These are phyloP conservation scores for Anodontia alba DNA, from an alignment of 2,888 invertebrate genomes.

Conservation along the genomic window DNA sequence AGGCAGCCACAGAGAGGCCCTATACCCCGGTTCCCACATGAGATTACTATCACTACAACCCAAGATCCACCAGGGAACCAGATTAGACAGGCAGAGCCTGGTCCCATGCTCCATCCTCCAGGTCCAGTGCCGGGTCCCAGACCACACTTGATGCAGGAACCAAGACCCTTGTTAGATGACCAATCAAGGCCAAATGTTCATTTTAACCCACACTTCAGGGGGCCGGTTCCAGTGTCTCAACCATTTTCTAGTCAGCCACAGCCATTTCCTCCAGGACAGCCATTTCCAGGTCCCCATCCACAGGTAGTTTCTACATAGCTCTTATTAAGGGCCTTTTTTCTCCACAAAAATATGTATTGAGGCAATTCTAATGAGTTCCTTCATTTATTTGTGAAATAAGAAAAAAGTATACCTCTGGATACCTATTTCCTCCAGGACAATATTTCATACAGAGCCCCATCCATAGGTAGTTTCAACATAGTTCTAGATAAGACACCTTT, in stretches of 20 bases:
- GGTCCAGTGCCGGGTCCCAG: background rate
- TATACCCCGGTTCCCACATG: background rate
- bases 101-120: background rate
- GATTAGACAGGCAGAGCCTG: background rate
- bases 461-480: too few species aligned
- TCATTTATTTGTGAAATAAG: too few species aligned
- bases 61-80: background rate
- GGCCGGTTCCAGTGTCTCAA: background rate
- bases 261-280: background rate
- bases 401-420: too few species aligned
- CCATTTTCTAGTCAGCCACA: slow-evolving; percentile 5
- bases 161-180: background rate
- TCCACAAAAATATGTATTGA: too few species aligned
- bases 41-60: background rate
- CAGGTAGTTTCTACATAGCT: background rate
- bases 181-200: background rate
- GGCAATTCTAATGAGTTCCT: too few species aligned
- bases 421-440: too few species aligned
- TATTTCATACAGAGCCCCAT: too few species aligned
- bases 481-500: too few species aligned
- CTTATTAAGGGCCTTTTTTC: too few species aligned
- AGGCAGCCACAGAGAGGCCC: background rate
- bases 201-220: background rate
- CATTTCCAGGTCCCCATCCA: background rate
- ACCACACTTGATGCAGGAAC: slow-evolving; percentile 1